Evolutionary conservation across 92 coral and sea anemone genomes (phyloP), one percentile per base, ranked within the genome.

Genomic region (Zoanthus solanderi): DNA sequence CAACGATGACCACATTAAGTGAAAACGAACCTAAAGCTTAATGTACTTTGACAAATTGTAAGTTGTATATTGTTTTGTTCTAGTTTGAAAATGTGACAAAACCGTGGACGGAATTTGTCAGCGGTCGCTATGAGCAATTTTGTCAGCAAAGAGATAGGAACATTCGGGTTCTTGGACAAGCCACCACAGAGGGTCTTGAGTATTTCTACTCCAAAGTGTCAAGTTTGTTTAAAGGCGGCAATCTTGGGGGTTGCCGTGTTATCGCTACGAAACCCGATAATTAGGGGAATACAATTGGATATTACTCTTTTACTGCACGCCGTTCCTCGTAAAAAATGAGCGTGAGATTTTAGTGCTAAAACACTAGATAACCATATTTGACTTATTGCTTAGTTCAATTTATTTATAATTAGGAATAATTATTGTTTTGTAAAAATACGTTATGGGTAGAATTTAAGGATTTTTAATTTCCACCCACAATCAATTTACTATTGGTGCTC

Each of bases 131-230:
- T 23, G 37, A 58, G 4, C 84, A 84, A 37, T 89, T 89, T 75
- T 32, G 45, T n/a, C 80, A 89, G 45, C 88, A 76, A n/a, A 91
- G 89, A 42, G 98, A 91, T 5, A 87, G 93, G 5, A 90, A 91
- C 73, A 88, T 93, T 8, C 83, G 94, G 11, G 94, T 95, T 0
- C 84, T 95, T 34, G 98, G 98, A 53, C 89, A 95, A 76, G 93
- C 83, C 44, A 93, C 96, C 0, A 89, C 87, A 10, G 93, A 89
- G 47, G 88, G 88, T 9, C 76, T 95, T 44, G 79, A 75, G 30
- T 87, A 93, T 54, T 95, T 95, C 89, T 95, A 93, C 79, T 66
- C 91, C 78, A 71, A 80, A 42, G 66, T 89, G 10, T 74, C 65
- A 17, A 57, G 72, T 18, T 16, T 84, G 67, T 93, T 89, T 15